These are phyloP conservation scores for Cavia porcellus DNA, from an alignment of 2,113 vertebrate genomes.

Conservation along the genomic window DNA sequence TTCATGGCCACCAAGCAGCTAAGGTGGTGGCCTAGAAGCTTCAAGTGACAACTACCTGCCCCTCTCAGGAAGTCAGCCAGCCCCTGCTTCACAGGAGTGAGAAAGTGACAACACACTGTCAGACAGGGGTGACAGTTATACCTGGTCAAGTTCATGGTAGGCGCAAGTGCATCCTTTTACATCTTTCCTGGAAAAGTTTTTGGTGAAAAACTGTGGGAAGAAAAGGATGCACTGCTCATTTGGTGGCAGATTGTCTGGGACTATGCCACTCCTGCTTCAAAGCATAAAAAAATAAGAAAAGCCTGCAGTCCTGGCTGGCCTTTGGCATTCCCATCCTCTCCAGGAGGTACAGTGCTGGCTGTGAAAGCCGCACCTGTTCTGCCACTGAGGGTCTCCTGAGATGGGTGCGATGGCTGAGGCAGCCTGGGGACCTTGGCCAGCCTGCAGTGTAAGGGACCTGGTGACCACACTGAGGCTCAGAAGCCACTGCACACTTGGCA, in stretches of 20 bases:
- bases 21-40: neutral
- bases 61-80: neutral
- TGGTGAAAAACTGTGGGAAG: neutral
- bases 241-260: neutral
- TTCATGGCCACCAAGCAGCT: neutral
- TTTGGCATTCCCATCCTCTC: neutral
- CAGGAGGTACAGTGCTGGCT: too few species aligned
- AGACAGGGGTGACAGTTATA: fast-evolving
- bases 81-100: neutral
- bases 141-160: neutral
- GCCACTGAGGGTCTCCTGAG: neutral
- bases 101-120: fast-evolving
- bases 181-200: neutral
- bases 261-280: neutral
- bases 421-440: neutral
- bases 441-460: neutral
- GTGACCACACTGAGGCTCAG: neutral
- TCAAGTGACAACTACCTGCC: too few species aligned
- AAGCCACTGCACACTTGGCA: neutral
- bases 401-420: neutral
- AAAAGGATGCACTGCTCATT: neutral
- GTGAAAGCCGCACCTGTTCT: too few species aligned
- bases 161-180: fast-evolving
- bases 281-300: neutral
- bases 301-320: neutral